These are phyloP conservation scores for Carduelis carduelis DNA, from an alignment of 2,797 vertebrate species.

Conservation along the genomic window DNA sequence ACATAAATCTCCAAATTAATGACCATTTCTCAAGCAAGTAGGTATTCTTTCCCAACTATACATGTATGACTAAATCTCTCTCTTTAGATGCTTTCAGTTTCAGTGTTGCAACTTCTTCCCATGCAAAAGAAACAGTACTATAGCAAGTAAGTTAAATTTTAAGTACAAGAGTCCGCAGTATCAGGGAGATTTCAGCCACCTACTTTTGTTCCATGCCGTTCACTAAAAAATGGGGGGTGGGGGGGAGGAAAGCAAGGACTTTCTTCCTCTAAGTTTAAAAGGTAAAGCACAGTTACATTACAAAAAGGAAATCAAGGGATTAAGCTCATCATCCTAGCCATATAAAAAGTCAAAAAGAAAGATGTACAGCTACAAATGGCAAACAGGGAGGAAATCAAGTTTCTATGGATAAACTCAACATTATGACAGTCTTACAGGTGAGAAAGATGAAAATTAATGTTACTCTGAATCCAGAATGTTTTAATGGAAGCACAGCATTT, in stretches of 20 bases:
- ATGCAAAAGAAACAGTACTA: background rate
- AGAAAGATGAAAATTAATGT: background rate
- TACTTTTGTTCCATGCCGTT: background rate
- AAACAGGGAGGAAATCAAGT: background rate
- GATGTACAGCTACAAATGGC: background rate
- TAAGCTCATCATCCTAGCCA: background rate
- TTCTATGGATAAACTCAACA: background rate
- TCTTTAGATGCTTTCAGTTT: background rate
- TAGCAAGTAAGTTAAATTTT: background rate
- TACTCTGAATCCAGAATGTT: background rate
- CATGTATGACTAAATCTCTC: background rate
- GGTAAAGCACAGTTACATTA: background rate
- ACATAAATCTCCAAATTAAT: background rate
- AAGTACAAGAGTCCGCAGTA: background rate
- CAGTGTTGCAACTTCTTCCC: background rate
- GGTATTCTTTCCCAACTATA: background rate
- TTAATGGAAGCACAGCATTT: background rate
- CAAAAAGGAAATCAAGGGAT: background rate
- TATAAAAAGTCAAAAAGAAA: background rate
- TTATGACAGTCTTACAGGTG: background rate
- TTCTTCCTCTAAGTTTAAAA: background rate
- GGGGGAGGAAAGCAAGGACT: fast-evolving
- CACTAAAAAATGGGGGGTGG: fast-evolving
- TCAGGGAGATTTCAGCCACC: background rate
- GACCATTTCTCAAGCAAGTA: background rate